phyloP scores from a whole-genome alignment of 2,113 vertebrate genomes.

The Gobiocypris rarus region DNA sequence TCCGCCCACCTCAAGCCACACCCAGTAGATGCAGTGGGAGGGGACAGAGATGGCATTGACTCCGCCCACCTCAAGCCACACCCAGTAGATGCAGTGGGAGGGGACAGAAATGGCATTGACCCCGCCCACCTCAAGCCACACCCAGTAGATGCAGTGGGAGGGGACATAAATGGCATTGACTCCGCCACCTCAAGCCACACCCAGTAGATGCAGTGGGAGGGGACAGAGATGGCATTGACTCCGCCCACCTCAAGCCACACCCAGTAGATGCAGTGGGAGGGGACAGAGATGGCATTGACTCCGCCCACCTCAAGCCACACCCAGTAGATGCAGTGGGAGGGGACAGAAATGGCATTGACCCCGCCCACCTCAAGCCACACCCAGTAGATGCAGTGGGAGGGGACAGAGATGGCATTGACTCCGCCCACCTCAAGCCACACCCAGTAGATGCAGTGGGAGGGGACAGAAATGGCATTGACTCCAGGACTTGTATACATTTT shows the following conservation, averaged over 20 bases:
- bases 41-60: conserved; percentile 67
- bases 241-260: conserved; percentile 24
- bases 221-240: conserved; percentile 69
- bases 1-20: conserved; percentile 38
- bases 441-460: neutral
- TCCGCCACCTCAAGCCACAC: conserved; percentile 39
- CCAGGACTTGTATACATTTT: conserved; percentile 77
- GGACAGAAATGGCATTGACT: too few species aligned
- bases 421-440: conserved; percentile 24
- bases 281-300: conserved; percentile 69
- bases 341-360: conserved; percentile 69
- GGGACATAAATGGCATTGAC: conserved; percentile 67
- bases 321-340: neutral
- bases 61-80: conserved; percentile 38
- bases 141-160: neutral
- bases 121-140: conserved; percentile 37
- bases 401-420: conserved; percentile 69
- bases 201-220: neutral
- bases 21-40: neutral
- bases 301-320: conserved; percentile 24
- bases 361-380: conserved; percentile 24
- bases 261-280: neutral
- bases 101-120: conserved; percentile 68
- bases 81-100: neutral
- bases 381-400: neutral